A percentile compares a stretch with the other conserved stretches of the same genome.
Conservation (phyloP, 2,888 invertebrate species). For the Linyphia triangularis region DNA sequence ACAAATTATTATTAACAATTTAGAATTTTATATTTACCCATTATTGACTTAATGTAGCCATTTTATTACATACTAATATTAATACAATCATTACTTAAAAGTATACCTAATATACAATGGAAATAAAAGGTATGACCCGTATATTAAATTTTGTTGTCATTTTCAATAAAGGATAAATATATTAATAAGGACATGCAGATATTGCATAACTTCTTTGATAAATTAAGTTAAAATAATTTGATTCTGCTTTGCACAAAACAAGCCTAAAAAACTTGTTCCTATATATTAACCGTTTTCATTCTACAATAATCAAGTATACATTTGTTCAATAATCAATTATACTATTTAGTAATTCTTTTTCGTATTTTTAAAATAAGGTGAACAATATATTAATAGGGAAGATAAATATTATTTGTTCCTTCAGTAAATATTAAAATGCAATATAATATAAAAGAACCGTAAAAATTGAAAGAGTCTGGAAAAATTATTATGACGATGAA, state of each 20-base stretch:
- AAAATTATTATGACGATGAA: constrained; percentile 38
- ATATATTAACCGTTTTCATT: constrained; percentile 2
- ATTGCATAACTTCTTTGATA: not conserved
- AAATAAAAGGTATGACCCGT: not conserved
- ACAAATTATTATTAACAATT: too few relatives aligned
- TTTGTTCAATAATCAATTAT: constrained; percentile 39
- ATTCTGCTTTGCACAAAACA: not conserved
- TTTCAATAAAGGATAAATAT: not conserved
- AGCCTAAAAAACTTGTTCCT: not conserved
- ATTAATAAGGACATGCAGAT: not conserved
- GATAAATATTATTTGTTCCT: constrained; percentile 21
- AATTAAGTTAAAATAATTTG: not conserved
- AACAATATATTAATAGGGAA: not conserved
- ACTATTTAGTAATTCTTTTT: not conserved
- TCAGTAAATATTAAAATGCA: constrained; percentile 15
- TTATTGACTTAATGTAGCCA: too few relatives aligned
- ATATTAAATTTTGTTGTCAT: not conserved
- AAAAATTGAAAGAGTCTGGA: constrained; percentile 11
- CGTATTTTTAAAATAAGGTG: not conserved
- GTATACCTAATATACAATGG: not conserved
- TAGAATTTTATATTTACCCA: too few relatives aligned
- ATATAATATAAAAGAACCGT: constrained; percentile 11
- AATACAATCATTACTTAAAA: not conserved
- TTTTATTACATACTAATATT: too few relatives aligned
- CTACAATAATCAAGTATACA: constrained; percentile 21